Conservation (phyloP, 2,888 invertebrate genomes). For the Melieria crassipennis region DNA sequence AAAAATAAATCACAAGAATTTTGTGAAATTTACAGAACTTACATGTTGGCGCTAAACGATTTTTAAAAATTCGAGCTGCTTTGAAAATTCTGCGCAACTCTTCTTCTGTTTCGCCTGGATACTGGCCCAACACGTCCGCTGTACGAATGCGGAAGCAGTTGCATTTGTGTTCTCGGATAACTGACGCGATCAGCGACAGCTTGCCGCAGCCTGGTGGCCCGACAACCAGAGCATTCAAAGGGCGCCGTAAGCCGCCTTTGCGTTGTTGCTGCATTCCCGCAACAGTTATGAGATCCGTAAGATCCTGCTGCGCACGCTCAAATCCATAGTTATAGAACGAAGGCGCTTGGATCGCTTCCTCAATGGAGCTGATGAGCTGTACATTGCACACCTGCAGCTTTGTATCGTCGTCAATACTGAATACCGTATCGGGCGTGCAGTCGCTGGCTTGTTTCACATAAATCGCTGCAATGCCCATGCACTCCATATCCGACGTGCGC, state of each 20-base stretch:
- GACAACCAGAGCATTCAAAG: conserved; percentile 52
- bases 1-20: background rate
- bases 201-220: conserved; percentile 73
- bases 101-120: conserved; percentile 69
- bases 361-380: conserved; percentile 35
- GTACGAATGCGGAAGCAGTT: conserved; percentile 66
- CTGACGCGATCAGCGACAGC: conserved; percentile 67
- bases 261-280: conserved; percentile 54
- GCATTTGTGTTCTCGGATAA: conserved; percentile 65
- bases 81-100: conserved; percentile 66
- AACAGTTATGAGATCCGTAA: conserved; percentile 51
- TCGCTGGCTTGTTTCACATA: conserved; percentile 40
- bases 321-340: conserved; percentile 47
- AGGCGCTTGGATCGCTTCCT: background rate
- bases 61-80: conserved; percentile 58
- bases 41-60: conserved; percentile 52
- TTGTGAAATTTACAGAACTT: conserved; percentile 1
- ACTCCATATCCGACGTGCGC: conserved; percentile 30
- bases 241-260: conserved; percentile 21
- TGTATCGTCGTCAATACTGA: conserved; percentile 45
- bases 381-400: conserved; percentile 49
- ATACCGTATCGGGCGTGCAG: conserved; percentile 33
- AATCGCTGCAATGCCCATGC: conserved; percentile 51
- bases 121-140: conserved; percentile 65
- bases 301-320: conserved; percentile 47